These are phyloP conservation scores for Calosoma granatense DNA, from an alignment of 1,140 invertebrate genomes.

Conservation along the genomic window DNA sequence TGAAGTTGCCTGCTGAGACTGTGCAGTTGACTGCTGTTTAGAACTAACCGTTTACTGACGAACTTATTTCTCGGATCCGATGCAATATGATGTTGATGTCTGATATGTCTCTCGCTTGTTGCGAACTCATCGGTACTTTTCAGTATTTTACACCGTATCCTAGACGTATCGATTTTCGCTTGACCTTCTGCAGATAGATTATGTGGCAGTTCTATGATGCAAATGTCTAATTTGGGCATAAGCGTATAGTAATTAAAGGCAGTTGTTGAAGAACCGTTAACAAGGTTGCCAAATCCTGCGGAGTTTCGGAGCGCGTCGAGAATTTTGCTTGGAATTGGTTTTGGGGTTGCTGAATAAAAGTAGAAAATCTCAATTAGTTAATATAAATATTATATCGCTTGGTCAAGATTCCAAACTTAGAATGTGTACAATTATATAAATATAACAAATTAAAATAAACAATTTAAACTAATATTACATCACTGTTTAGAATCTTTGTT, in stretches of 20 bases:
- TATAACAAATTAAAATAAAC: not conserved
- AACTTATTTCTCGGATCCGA: not conserved
- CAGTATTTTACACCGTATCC: not conserved
- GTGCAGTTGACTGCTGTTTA: not conserved
- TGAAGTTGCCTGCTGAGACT: not conserved
- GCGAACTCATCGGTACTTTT: not conserved
- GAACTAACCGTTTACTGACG: not conserved
- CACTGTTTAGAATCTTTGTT: not conserved
- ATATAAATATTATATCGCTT: not conserved
- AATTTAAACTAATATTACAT: not conserved
- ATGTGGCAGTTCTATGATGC: not conserved
- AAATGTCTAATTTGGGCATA: not conserved
- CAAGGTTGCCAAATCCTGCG: not conserved
- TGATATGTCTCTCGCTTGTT: not conserved
- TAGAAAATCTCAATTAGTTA: not conserved
- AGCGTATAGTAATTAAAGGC: not conserved
- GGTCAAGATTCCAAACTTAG: not conserved
- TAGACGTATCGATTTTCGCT: not conserved
- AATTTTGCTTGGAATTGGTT: not conserved
- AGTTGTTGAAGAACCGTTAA: not conserved
- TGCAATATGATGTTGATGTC: conserved; percentile 2
- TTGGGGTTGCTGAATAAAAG: not conserved
- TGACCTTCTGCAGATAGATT: not conserved
- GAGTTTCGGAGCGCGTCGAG: not conserved
- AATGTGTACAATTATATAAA: not conserved